Percentiles rank a stretch among this genome's conserved stretches.
These are phyloP conservation scores for Lagopus muta DNA, from an alignment of 2,113 vertebrate genomes.

Conservation along the genomic window DNA sequence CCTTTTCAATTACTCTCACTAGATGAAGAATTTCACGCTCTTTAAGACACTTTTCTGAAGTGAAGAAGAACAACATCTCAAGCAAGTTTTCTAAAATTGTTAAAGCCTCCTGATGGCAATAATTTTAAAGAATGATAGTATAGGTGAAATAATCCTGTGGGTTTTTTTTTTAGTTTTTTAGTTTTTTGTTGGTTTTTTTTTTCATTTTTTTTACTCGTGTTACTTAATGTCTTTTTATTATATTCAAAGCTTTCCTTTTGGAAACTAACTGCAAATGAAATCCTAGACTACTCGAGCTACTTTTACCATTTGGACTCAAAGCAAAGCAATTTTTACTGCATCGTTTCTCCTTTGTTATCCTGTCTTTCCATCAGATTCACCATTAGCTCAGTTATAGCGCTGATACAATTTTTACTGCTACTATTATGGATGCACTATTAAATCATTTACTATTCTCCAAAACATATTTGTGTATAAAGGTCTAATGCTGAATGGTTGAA, in stretches of 20 bases:
- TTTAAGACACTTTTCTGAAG: slow-evolving; percentile 15
- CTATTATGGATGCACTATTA: slow-evolving; percentile 37
- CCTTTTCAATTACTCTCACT: not conserved
- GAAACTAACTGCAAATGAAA: slow-evolving; percentile 52
- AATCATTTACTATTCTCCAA: slow-evolving; percentile 54
- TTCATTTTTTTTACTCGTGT: slow-evolving; percentile 33
- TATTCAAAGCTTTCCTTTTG: slow-evolving; percentile 37
- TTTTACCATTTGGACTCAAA: slow-evolving; percentile 62
- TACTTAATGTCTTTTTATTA: slow-evolving; percentile 53
- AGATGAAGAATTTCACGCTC: slow-evolving; percentile 1
- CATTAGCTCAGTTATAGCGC: slow-evolving; percentile 65
- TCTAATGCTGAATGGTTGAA: slow-evolving; percentile 64
- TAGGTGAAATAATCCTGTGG: not conserved
- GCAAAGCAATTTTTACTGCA: slow-evolving; percentile 70
- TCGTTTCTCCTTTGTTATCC: slow-evolving; percentile 68
- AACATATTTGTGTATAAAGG: slow-evolving; percentile 66
- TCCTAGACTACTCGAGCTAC: slow-evolving; percentile 35
- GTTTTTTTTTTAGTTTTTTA: no score
- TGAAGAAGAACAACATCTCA: not conserved
- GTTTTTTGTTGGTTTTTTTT: not conserved
- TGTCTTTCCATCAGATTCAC: slow-evolving; percentile 60
- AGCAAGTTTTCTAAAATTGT: slow-evolving; percentile 41
- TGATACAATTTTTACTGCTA: slow-evolving; percentile 18
- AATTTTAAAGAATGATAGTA: slow-evolving; percentile 57
- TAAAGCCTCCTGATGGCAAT: slow-evolving; percentile 46